These are phyloP conservation scores for Palloptera scutellata DNA, from an alignment of 2,888 invertebrate species.

Conservation along the genomic window DNA sequence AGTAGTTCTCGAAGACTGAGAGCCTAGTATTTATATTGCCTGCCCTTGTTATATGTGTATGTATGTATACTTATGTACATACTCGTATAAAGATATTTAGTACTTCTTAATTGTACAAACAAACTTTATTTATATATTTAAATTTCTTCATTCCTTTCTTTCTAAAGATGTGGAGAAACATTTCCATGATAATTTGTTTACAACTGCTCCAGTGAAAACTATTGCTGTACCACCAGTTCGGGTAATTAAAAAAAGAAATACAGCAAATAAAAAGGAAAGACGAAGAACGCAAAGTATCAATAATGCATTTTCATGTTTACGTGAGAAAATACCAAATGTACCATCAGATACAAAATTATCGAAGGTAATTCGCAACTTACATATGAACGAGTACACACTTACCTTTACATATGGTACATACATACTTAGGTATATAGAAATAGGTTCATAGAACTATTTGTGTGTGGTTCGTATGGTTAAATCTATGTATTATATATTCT, in stretches of 20 bases:
- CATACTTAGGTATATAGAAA: not conserved
- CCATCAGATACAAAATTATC: slow-evolving; percentile 95
- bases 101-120: not conserved
- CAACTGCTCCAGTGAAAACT: slow-evolving; percentile 48
- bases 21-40: too few relatives aligned
- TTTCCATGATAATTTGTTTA: slow-evolving; percentile 50
- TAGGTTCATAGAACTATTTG: not conserved
- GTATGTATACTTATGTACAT: too few relatives aligned
- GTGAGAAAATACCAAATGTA: slow-evolving; percentile 96
- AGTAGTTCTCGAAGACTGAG: too few relatives aligned
- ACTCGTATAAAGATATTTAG: not conserved
- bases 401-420: not conserved
- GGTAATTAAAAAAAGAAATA: slow-evolving; percentile 78
- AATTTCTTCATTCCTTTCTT: slow-evolving; percentile 19
- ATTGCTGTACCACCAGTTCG: slow-evolving; percentile 61
- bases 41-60: too few relatives aligned
- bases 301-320: slow-evolving; percentile 89
- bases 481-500: too few relatives aligned
- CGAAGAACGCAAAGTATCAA: slow-evolving; percentile 93
- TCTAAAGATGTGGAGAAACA: slow-evolving; percentile 50
- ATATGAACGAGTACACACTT: not conserved
- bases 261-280: slow-evolving; percentile 94
- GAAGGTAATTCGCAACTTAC: slow-evolving; percentile 72
- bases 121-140: not conserved
- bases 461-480: too few relatives aligned